Evolutionary conservation across 2,888 invertebrate species (phyloP), one percentile per base, ranked within the genome.

Genomic region (Abrostola triplasia): DNA sequence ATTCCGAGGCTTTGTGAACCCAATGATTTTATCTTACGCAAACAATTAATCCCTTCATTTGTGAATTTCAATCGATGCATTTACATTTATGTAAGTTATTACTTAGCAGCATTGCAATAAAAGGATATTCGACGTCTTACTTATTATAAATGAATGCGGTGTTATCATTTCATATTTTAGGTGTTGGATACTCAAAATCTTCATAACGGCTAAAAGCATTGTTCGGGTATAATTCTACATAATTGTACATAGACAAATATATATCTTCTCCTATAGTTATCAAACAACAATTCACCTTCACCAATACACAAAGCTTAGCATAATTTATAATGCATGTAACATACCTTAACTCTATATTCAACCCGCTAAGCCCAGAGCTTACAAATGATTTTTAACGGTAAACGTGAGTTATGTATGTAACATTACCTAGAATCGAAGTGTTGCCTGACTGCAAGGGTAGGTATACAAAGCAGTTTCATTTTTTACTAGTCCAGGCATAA

Each of bases 371-470:
- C 67, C 57, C 10, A 48, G 44, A 53, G 67, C 66, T 57, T 62
- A 67, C 58, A 57, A 77, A 73, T 64, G 13, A 59, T 64, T 68
- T 67, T 54, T 53, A 74, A 67, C 64, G 53, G 73, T 76, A 64
- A 56, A 60, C 24, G 44, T 37, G 12, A 36, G 48, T 59, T 78
- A 76, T 58, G 56, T 60, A 67, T 59, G 56, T 63, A n/a, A 41
- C 58, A 68, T 57, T 69, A 73, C 64, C 42, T 55, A 55, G 73
- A 76, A 76, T 44, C 35, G 12, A 49, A 49, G 52, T 64, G 53
- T 48, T 67, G 51, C 55, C 41, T 60, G 61, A 41, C 51, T 47
- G 13, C 48, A 58, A 36, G n/a, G 24, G 59, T 59, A 37, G 9
- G 6, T 55, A 44, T 9, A 60, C 52, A 49, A 72, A 68, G 38